phyloP scores from a whole-genome alignment of 2,113 vertebrate species.

The Etheostoma spectabile region DNA sequence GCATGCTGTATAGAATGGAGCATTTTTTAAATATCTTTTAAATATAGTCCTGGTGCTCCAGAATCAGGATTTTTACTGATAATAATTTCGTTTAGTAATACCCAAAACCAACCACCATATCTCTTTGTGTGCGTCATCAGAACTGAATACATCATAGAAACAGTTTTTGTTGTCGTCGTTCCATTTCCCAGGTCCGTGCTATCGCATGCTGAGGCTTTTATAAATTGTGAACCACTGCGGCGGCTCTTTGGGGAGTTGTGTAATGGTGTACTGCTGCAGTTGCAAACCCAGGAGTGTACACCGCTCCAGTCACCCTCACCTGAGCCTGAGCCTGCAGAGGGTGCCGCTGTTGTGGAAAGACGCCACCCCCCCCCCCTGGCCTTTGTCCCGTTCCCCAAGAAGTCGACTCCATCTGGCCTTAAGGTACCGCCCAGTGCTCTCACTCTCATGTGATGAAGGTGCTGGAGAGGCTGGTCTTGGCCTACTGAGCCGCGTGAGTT shows the following conservation, averaged over 20 bases:
- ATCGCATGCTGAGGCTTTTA: conserved; percentile 6
- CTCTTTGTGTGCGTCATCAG: not conserved
- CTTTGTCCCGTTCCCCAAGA: too few species aligned
- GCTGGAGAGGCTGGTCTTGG: too few species aligned
- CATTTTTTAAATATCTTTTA: not conserved
- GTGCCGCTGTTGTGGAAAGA: too few species aligned
- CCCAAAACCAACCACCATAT: not conserved
- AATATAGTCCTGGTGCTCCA: not conserved
- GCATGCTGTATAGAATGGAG: not conserved
- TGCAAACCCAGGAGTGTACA: not conserved
- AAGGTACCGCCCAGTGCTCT: too few species aligned
- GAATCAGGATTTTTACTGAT: not conserved
- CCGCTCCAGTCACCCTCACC: not conserved
- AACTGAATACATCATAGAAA: not conserved
- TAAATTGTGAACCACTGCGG: not conserved
- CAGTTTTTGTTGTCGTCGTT: not conserved
- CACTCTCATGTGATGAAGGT: too few species aligned
- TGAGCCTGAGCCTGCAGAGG: too few species aligned
- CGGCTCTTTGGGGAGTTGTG: not conserved
- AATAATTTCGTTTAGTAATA: too few species aligned
- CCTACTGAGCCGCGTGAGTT: too few species aligned
- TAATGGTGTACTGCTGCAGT: not conserved
- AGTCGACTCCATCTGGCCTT: too few species aligned
- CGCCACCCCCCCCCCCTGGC: too few species aligned
- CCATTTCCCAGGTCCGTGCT: not conserved